Evolutionary conservation across 2,888 invertebrate species (phyloP).

Genomic region (Camponotus fellah): DNA sequence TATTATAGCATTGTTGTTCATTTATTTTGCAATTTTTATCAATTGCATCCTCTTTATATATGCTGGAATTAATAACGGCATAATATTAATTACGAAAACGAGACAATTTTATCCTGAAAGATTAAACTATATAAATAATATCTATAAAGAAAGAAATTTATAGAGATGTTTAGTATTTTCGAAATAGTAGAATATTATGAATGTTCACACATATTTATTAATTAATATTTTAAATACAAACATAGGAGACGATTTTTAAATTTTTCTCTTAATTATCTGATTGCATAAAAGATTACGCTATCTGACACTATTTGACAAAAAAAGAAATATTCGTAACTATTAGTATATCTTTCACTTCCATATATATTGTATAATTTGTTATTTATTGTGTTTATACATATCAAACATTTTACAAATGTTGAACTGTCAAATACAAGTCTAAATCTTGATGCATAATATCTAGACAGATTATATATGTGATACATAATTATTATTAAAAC

Average conservation of each 20-base stretch:
- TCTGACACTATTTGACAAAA: neutral
- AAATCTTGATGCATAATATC: neutral
- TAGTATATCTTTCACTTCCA: neutral
- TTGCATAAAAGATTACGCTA: neutral
- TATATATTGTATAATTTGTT: too few species aligned
- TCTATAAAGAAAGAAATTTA: constrained; percentile 1
- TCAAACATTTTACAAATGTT: too few species aligned
- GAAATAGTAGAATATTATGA: neutral
- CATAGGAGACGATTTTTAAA: neutral
- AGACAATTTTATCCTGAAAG: constrained; percentile 14
- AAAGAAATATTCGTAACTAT: neutral
- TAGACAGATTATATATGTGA: neutral
- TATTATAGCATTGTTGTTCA: constrained; percentile 87
- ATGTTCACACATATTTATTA: neutral
- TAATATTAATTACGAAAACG: constrained; percentile 84
- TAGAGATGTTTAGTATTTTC: constrained; percentile 10
- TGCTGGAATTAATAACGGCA: constrained; percentile 87
- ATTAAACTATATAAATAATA: constrained; percentile 13
- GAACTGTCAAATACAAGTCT: neutral
- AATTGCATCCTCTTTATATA: constrained; percentile 88
- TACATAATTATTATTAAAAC: neutral
- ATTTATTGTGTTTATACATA: too few species aligned
- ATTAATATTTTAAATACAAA: neutral
- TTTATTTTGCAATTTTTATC: constrained; percentile 87
- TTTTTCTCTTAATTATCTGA: neutral